Evolutionary conservation across 2,113 vertebrate genomes (phyloP).

Genomic region (Leucopternis melanops): DNA sequence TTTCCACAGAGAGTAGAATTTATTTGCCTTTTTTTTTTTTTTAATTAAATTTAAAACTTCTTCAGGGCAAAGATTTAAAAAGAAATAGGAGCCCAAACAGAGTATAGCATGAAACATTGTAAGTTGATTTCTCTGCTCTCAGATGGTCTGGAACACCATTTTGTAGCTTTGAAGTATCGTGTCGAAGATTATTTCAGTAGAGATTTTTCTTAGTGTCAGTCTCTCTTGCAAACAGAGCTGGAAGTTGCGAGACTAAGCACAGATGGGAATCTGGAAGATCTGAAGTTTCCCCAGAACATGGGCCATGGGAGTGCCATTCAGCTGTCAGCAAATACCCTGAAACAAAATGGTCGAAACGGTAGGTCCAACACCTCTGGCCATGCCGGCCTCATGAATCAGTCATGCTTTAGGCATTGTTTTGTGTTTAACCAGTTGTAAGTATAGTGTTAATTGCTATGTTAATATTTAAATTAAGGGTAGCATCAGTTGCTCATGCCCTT

Average conservation of each 20-base stretch:
- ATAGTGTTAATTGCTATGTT: not conserved
- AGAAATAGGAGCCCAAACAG: not conserved
- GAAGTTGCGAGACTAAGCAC: conserved; percentile 96
- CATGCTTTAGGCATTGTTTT: not conserved
- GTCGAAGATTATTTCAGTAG: not conserved
- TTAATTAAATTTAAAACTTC: conserved; percentile 30
- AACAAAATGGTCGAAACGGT: conserved; percentile 95
- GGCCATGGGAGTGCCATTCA: conserved; percentile 89
- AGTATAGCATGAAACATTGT: not conserved
- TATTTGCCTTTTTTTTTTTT: not conserved
- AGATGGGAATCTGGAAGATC: conserved; percentile 91
- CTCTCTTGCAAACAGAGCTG: conserved; percentile 78
- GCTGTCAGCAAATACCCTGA: conserved; percentile 93
- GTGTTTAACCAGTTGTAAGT: not conserved
- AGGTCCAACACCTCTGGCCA: conserved; percentile 17
- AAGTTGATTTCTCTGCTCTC: not conserved
- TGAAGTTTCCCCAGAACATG: conserved; percentile 90
- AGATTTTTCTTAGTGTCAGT: conserved; percentile 19
- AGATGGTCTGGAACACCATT: not conserved
- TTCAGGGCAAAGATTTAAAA: conserved; percentile 10
- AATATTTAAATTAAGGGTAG: not conserved
- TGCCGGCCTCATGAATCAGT: not conserved
- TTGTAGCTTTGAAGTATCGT: not conserved
- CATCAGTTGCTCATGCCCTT: not conserved
- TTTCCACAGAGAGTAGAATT: conserved; percentile 2